A percentile compares a stretch with the other conserved stretches of the same genome.
These are phyloP conservation scores for Ditylenchus weischeri DNA, from an alignment of 2,888 invertebrate genomes.

Conservation along the genomic window DNA sequence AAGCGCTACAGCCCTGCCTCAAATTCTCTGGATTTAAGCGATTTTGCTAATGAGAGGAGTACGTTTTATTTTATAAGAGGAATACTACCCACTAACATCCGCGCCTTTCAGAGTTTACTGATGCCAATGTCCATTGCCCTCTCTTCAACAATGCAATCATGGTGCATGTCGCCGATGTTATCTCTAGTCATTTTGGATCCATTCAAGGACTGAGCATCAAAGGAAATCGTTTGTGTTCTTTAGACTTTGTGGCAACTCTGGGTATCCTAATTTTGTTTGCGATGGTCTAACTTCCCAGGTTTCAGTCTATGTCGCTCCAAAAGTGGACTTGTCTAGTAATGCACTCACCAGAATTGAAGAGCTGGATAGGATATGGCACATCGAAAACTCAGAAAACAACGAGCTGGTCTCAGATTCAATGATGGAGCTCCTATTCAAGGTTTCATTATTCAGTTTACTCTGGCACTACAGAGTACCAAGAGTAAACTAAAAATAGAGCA, in stretches of 20 bases:
- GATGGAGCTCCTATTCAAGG: conserved; percentile 34
- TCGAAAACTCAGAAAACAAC: conserved; percentile 54
- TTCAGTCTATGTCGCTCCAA: conserved; percentile 40
- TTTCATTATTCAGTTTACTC: conserved; percentile 9
- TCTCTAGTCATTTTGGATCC: conserved; percentile 44
- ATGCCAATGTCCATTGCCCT: conserved; percentile 33
- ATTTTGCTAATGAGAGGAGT: conserved; percentile 45
- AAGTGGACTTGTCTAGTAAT: conserved; percentile 53
- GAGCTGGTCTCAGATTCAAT: conserved; percentile 38
- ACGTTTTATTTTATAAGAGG: background rate
- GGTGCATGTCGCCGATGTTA: conserved; percentile 46
- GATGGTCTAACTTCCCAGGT: no score
- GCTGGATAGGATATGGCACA: conserved; percentile 45
- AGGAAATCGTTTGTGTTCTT: conserved; percentile 44
- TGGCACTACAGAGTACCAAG: background rate
- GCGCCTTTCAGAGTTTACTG: conserved; percentile 1
- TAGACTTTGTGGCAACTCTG: conserved; percentile 46
- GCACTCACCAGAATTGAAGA: conserved; percentile 44
- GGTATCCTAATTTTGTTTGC: no score
- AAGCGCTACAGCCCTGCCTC: conserved; percentile 39
- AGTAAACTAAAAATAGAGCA: background rate
- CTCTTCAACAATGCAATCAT: conserved; percentile 51
- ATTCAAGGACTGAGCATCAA: conserved; percentile 45
- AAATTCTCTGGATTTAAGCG: conserved; percentile 48
- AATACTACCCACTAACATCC: background rate